Evolutionary conservation across 2,797 vertebrate species (phyloP).

Genomic region (Sebastes steindachneri): DNA sequence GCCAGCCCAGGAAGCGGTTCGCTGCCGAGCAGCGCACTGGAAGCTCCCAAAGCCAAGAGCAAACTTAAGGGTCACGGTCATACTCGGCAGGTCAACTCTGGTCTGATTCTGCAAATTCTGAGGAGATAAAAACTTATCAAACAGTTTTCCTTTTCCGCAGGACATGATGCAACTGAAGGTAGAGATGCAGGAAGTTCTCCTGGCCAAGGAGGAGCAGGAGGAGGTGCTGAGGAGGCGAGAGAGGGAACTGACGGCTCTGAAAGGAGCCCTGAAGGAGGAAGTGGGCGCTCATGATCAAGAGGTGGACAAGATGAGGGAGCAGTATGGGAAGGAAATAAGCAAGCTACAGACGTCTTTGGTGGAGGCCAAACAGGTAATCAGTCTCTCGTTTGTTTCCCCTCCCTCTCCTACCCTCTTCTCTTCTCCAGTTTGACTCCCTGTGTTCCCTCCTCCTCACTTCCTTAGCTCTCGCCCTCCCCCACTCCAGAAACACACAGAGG

Average conservation of each 20-base stretch:
- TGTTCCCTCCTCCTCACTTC: conserved; percentile 38
- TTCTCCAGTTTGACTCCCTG: conserved; percentile 7
- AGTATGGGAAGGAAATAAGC: conserved; percentile 89
- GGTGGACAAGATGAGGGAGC: conserved; percentile 93
- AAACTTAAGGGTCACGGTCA: neutral
- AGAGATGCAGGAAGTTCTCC: conserved; percentile 88
- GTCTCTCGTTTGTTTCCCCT: conserved; percentile 8
- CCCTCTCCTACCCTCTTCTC: neutral
- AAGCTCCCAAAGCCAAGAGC: neutral
- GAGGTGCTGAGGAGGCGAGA: conserved; percentile 92
- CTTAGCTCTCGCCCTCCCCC: conserved; percentile 31
- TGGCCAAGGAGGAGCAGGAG: conserved; percentile 92
- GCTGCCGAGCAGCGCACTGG: too few relatives aligned
- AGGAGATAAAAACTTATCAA: neutral
- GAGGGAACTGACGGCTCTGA: conserved; percentile 93
- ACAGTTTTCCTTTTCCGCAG: conserved; percentile 64
- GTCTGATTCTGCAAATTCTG: neutral
- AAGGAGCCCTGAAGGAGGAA: conserved; percentile 96
- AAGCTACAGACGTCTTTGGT: conserved; percentile 84
- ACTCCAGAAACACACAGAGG: conserved; percentile 47
- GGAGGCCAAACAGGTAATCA: conserved; percentile 88
- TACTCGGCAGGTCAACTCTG: neutral
- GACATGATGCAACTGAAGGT: conserved; percentile 91
- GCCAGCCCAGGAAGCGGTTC: too few relatives aligned
- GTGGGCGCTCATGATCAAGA: conserved; percentile 94